phyloP scores from a whole-genome alignment of 2,888 invertebrate genomes.

The Aphidoletes aphidimyza region DNA sequence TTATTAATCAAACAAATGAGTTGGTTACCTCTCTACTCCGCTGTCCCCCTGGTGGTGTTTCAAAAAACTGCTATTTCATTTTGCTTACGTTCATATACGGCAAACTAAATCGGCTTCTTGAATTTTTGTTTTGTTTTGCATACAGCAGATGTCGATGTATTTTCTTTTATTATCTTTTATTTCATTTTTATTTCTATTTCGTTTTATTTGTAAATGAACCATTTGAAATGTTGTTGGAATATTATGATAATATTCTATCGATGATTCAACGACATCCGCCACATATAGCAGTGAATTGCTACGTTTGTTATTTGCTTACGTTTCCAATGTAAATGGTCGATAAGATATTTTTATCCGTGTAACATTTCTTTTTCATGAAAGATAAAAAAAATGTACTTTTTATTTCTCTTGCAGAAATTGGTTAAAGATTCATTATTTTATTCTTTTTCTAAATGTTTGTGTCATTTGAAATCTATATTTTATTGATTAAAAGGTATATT shows the following conservation, averaged over 20 bases:
- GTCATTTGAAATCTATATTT: too few relatives aligned
- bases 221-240: neutral
- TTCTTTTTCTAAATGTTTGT: too few relatives aligned
- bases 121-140: constrained; percentile 35
- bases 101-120: constrained; percentile 16
- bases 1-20: too few relatives aligned
- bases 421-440: too few relatives aligned
- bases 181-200: neutral
- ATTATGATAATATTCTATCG: neutral
- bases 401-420: too few relatives aligned
- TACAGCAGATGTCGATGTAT: constrained; percentile 43
- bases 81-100: neutral
- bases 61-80: neutral
- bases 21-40: neutral
- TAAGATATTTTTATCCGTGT: neutral
- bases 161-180: neutral
- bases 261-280: too few relatives aligned
- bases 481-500: too few relatives aligned
- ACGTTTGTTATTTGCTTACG: too few relatives aligned
- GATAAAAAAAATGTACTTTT: too few relatives aligned
- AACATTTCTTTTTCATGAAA: too few relatives aligned
- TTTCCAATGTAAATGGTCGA: neutral
- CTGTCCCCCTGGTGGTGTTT: constrained; percentile 49
- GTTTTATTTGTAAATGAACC: neutral
- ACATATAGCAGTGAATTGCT: too few relatives aligned